A percentile compares a stretch with the other conserved stretches of the same genome.
Evolutionary conservation across 2,113 vertebrate genomes (phyloP).

Genomic region (Recurvirostra avosetta): DNA sequence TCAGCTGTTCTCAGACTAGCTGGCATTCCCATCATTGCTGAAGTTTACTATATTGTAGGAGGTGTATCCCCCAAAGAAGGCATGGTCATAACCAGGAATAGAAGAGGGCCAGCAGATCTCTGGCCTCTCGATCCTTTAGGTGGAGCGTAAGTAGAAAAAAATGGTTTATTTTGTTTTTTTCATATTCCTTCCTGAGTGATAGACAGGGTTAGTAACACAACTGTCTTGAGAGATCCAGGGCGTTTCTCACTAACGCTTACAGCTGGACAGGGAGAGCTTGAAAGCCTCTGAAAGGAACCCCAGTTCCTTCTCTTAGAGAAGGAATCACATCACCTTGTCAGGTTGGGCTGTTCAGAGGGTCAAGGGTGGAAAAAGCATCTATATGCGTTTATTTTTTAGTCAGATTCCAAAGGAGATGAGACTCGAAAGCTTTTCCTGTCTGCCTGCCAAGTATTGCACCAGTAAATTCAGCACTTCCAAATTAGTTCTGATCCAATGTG

Average conservation of each 20-base stretch:
- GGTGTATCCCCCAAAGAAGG: constrained; percentile 81
- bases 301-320: neutral
- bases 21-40: constrained; percentile 84
- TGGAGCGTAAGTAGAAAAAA: constrained; percentile 77
- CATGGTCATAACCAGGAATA: constrained; percentile 86
- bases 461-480: neutral
- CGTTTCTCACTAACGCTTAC: neutral
- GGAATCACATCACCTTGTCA: neutral
- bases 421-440: neutral
- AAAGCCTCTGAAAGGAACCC: neutral
- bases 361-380: neutral
- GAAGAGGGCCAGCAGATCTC: constrained; percentile 82
- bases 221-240: neutral
- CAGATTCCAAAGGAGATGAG: neutral
- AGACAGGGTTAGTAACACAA: neutral
- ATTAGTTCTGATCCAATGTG: neutral
- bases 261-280: neutral
- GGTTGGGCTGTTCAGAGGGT: neutral
- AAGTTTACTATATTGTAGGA: constrained; percentile 91
- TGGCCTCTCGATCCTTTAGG: constrained; percentile 85
- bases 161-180: accelerated
- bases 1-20: constrained; percentile 82
- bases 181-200: accelerated
- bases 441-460: neutral
- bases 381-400: neutral